Conservation (phyloP, 2,113 vertebrate genomes). For the Eclectus roratus region DNA sequence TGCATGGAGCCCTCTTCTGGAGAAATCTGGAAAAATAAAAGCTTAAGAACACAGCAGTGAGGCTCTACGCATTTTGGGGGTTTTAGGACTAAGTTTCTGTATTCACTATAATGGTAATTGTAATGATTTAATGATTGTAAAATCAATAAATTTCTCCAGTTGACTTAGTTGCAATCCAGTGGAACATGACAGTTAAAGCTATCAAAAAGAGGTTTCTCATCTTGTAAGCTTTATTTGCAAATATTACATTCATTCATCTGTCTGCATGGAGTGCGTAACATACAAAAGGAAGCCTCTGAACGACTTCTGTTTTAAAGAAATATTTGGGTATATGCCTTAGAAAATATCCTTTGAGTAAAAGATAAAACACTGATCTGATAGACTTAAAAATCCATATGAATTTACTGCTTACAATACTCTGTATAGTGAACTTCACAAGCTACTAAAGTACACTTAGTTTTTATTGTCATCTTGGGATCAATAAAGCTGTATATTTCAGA, state of each 20-base stretch:
- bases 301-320: not conserved
- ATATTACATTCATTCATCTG: not conserved
- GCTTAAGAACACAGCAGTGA: not conserved
- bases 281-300: not conserved
- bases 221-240: not conserved
- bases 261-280: not conserved
- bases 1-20: constrained; percentile 84
- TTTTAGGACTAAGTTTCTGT: not conserved
- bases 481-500: not conserved
- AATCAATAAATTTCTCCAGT: not conserved
- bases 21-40: constrained; percentile 64
- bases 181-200: not conserved
- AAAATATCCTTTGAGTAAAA: not conserved
- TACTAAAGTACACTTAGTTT: not conserved
- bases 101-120: not conserved
- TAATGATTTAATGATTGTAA: not conserved
- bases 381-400: not conserved
- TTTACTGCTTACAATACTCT: not conserved
- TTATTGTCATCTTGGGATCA: constrained; percentile 16
- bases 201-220: not conserved
- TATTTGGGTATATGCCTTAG: not conserved
- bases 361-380: not conserved
- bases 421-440: not conserved
- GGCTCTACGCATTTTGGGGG: not conserved
- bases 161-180: not conserved